Evolutionary conservation across 2,797 vertebrate species (phyloP).

Genomic region (Crenuchus spilurus): DNA sequence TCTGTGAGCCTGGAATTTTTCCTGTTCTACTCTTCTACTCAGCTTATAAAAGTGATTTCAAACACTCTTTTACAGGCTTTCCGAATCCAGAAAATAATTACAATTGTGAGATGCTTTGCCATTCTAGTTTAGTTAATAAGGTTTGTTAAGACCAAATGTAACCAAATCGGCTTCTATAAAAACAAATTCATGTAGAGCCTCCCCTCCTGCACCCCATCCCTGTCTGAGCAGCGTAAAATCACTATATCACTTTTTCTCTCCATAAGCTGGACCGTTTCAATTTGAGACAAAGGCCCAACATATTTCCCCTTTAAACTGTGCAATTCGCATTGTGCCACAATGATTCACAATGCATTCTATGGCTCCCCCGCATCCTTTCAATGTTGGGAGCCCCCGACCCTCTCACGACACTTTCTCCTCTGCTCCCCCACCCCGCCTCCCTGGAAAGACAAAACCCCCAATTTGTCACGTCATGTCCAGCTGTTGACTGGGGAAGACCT

Average conservation of each 20-base stretch:
- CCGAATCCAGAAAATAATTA: slow-evolving; percentile 66
- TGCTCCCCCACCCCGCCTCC: slow-evolving; percentile 48
- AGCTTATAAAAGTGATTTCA: slow-evolving; percentile 39
- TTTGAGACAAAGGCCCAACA: slow-evolving; percentile 57
- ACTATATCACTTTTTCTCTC: slow-evolving; percentile 45
- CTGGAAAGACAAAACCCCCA: slow-evolving; percentile 67
- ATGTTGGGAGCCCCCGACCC: slow-evolving; percentile 36
- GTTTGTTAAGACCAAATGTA: slow-evolving; percentile 72
- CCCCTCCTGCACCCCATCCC: slow-evolving; percentile 26
- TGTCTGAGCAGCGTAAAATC: slow-evolving; percentile 35
- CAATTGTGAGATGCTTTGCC: slow-evolving; percentile 66
- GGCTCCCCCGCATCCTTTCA: slow-evolving; percentile 58
- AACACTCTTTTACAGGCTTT: slow-evolving; percentile 84
- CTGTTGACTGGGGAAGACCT: slow-evolving; percentile 66
- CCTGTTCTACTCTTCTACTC: slow-evolving; percentile 22
- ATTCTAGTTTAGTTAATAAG: slow-evolving; percentile 71
- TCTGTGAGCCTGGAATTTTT: slow-evolving; percentile 8
- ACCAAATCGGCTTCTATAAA: slow-evolving; percentile 64
- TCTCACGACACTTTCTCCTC: slow-evolving; percentile 51
- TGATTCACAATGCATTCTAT: slow-evolving; percentile 62
- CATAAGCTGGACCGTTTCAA: slow-evolving; percentile 57
- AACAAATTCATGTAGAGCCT: slow-evolving; percentile 41
- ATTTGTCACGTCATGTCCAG: slow-evolving; percentile 74
- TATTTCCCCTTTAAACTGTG: slow-evolving; percentile 60
- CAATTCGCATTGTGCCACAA: slow-evolving; percentile 58